These are phyloP conservation scores for Parazoanthus atlanticus DNA, from an alignment of 92 coral and sea anemone genomes.

Conservation along the genomic window DNA sequence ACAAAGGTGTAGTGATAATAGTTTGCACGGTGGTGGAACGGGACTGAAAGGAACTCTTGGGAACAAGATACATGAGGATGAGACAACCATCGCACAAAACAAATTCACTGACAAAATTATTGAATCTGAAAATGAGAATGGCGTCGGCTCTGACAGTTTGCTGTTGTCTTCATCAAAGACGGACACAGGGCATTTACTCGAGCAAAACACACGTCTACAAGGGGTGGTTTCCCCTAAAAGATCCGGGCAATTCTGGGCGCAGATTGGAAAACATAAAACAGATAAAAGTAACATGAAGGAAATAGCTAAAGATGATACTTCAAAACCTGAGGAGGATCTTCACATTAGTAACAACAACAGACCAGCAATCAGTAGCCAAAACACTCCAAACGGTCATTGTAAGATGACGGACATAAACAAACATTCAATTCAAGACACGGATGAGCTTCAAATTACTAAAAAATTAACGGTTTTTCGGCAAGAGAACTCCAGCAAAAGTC, in stretches of 20 bases:
- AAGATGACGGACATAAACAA: not conserved
- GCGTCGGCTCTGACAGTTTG: not conserved
- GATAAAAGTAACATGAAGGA: not conserved
- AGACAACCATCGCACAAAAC: not conserved
- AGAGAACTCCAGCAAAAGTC: slow-evolving; percentile 20
- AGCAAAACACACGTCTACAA: not conserved
- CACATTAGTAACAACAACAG: not conserved
- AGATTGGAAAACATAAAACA: not conserved
- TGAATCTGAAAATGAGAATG: slow-evolving; percentile 1
- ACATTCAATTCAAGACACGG: not conserved
- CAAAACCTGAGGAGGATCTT: not conserved
- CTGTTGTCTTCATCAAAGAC: not conserved
- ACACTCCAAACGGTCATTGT: slow-evolving; percentile 18
- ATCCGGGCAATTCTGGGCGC: not conserved
- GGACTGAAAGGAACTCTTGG: not conserved
- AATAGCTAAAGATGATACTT: not conserved
- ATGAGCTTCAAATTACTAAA: not conserved
- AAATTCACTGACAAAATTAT: not conserved
- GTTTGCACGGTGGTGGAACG: not conserved
- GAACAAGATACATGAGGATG: not conserved
- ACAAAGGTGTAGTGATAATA: not conserved
- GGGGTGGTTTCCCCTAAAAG: not conserved
- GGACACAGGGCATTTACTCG: not conserved
- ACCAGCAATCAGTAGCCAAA: not conserved
- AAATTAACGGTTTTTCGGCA: not conserved